Evolutionary conservation across 2,888 invertebrate genomes (phyloP).

Genomic region (Oligia latruncula): DNA sequence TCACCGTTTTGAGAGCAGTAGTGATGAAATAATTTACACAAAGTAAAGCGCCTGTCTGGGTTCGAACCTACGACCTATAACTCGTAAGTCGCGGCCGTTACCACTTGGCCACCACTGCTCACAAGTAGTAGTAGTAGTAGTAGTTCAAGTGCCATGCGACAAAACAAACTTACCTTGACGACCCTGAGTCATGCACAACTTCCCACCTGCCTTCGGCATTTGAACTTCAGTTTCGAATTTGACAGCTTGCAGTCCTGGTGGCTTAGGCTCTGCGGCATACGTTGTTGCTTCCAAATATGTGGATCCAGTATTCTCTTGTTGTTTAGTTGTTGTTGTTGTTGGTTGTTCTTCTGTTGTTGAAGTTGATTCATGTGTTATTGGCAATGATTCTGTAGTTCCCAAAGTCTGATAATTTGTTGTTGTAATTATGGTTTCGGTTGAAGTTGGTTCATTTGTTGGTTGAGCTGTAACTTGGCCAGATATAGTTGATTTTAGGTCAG

Average conservation of each 20-base stretch:
- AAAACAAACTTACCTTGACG: slow-evolving; percentile 61
- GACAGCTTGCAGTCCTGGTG: slow-evolving; percentile 57
- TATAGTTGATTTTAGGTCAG: slow-evolving; percentile 1
- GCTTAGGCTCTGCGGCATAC: slow-evolving; percentile 49
- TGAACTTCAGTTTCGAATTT: slow-evolving; percentile 35
- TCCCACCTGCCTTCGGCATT: slow-evolving; percentile 65
- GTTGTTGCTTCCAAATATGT: slow-evolving; percentile 19
- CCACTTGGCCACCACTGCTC: no score
- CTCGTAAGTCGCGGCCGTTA: no score
- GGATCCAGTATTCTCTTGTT: not conserved
- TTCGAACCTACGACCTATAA: no score
- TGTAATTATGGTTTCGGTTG: not conserved
- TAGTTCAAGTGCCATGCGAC: no score
- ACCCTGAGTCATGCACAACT: slow-evolving; percentile 67
- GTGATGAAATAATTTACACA: no score
- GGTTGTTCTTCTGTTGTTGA: not conserved
- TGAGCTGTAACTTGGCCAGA: not conserved
- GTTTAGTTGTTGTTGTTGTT: not conserved
- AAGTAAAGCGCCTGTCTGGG: no score
- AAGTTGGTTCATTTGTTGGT: not conserved
- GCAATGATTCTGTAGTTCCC: not conserved
- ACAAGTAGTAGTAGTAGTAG: no score
- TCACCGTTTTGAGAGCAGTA: no score
- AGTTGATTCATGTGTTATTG: not conserved
- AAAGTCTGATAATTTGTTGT: not conserved